Conservation (phyloP, 2,888 invertebrate genomes). For the Heliconius ethilla region DNA sequence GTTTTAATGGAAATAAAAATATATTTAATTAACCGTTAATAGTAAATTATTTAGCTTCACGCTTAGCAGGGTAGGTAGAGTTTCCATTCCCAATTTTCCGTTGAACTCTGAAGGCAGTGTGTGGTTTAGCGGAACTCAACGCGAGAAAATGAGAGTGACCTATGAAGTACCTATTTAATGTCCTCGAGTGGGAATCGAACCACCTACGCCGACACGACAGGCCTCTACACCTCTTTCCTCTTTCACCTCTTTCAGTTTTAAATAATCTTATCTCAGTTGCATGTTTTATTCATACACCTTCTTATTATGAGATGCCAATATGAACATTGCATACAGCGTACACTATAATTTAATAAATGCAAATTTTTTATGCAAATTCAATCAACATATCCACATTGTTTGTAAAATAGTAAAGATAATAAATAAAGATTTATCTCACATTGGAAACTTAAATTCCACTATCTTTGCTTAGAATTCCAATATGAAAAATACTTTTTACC, state of each 20-base stretch:
- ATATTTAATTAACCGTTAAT: too few species aligned
- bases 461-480: too few species aligned
- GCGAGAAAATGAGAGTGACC: neutral
- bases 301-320: conserved; percentile 10
- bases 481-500: too few species aligned
- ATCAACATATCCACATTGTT: too few species aligned
- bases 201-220: neutral
- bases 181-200: neutral
- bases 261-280: conserved; percentile 10
- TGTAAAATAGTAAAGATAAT: too few species aligned
- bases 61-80: neutral
- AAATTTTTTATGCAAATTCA: too few species aligned
- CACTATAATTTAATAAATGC: too few species aligned
- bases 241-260: too few species aligned
- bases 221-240: neutral
- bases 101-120: neutral
- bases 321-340: neutral
- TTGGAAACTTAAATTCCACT: too few species aligned
- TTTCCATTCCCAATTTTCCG: neutral
- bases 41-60: neutral
- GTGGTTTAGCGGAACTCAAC: neutral
- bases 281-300: conserved; percentile 26
- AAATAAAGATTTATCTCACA: too few species aligned
- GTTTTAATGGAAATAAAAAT: too few species aligned
- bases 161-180: neutral